phyloP scores from a whole-genome alignment of 2,888 invertebrate genomes.

The Auanema freiburgensis region DNA sequence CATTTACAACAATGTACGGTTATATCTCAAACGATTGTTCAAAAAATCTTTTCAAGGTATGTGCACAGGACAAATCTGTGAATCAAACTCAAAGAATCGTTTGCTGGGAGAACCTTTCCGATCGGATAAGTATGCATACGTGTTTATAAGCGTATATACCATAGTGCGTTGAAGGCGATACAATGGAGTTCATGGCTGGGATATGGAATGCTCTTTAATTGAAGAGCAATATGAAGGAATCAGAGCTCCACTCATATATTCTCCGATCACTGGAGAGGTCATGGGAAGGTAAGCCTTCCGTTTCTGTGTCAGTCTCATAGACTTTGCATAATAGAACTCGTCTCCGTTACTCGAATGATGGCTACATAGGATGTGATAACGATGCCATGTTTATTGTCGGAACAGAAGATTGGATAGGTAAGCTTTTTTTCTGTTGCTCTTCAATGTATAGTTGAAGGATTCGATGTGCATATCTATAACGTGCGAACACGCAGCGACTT shows the following conservation, averaged over 20 bases:
- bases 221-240: slow-evolving; percentile 48
- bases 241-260: slow-evolving; percentile 55
- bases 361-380: slow-evolving; percentile 61
- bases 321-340: slow-evolving; percentile 38
- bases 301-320: background rate
- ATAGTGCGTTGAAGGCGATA: slow-evolving; percentile 40
- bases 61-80: slow-evolving; percentile 64
- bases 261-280: slow-evolving; percentile 53
- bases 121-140: slow-evolving; percentile 46
- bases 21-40: background rate
- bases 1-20: slow-evolving; percentile 60
- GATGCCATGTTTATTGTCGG: slow-evolving; percentile 63
- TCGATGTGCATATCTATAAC: slow-evolving; percentile 61
- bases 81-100: slow-evolving; percentile 57
- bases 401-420: slow-evolving; percentile 60
- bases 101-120: slow-evolving; percentile 58
- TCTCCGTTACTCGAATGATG: slow-evolving; percentile 34
- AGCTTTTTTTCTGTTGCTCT: slow-evolving; percentile 1
- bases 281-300: slow-evolving; percentile 23
- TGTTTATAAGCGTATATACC: slow-evolving; percentile 1
- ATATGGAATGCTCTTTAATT: slow-evolving; percentile 54
- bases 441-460: slow-evolving; percentile 35
- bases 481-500: slow-evolving; percentile 54
- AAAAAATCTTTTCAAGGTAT: slow-evolving; percentile 48
- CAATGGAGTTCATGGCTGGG: slow-evolving; percentile 63